Evolutionary conservation across 1,140 invertebrate species (phyloP).

Genomic region (Heliconius hermathena): DNA sequence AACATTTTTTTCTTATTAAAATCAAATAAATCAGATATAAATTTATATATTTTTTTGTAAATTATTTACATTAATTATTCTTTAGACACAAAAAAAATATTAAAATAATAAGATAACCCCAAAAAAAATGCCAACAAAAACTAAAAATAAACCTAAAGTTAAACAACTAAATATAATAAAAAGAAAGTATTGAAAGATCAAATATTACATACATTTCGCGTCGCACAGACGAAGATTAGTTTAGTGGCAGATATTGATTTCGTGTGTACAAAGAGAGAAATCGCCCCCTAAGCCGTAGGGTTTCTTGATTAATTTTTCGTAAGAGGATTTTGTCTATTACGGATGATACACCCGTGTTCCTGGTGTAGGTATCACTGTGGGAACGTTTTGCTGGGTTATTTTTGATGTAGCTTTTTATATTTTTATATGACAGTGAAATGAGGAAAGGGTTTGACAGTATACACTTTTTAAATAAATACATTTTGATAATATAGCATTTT

Average conservation of each 20-base stretch:
- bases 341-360: conserved; percentile 45
- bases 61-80: too few relatives aligned
- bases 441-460: too few relatives aligned
- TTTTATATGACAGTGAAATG: too few relatives aligned
- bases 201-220: conserved; percentile 12
- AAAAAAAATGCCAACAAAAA: background rate
- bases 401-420: too few relatives aligned
- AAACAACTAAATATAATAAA: background rate
- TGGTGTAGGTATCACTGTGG: conserved; percentile 33
- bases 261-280: conserved; percentile 46
- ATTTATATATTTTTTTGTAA: too few relatives aligned
- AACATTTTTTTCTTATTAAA: too few relatives aligned
- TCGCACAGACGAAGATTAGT: conserved; percentile 21
- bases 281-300: conserved; percentile 49
- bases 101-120: too few relatives aligned
- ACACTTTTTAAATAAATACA: too few relatives aligned
- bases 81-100: too few relatives aligned
- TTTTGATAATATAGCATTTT: too few relatives aligned
- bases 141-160: background rate
- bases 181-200: conserved; percentile 12
- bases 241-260: conserved; percentile 43
- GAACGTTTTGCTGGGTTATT: background rate
- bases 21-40: too few relatives aligned
- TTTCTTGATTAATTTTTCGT: conserved; percentile 70
- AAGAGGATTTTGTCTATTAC: conserved; percentile 66